Base-by-base conservation (phyloP, 2,113 vertebrate genomes). In the Periophthalmodon schlosseri region DNA sequence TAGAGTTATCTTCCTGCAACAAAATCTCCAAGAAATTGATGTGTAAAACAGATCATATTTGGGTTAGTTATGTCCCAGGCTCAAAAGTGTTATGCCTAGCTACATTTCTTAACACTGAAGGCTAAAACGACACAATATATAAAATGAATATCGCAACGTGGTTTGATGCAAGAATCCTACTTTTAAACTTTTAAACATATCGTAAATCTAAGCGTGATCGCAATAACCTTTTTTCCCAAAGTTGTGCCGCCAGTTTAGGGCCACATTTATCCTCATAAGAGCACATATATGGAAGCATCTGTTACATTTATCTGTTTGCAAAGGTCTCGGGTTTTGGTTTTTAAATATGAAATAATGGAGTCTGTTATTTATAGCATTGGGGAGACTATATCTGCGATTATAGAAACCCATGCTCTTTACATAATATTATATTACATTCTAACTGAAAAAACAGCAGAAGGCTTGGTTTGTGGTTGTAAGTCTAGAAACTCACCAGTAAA, bases 21-120 rank as follows among this genome's bases (percentile, higher is more conserved):
- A 16, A 34, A 63, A 63, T 63, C 60, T 34, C 60, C 60, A 34
- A 63, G 60, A 63, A 63, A 34, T 63, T 63, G 60, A 63, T 39
- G 63, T 65, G 34, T 65, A 39, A 65, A 65, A 20, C 63, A 4
- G 33, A 10, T 20, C 34, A 44, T 18, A 15, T 63, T 28, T 10
- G 60, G 60, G 34, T 63, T 63, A 63, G 60, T 63, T 34, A 63
- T 63, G 60, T 65, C 39, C 4, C 18, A 39, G 63, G 63, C 34
- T n/a, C 33, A 39, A n/a, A 36, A 20, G 28, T 64, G 36, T 36
- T 10, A 64, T 36, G 16, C 18, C 61, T 63, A 11, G 18, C 60
- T 39, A n/a, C 34, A 39, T 64, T 64, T 64, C 61, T 9, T 36
- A 2, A 39, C 28, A 11, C 34, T 9, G 16, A n/a, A 64, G 28